These are phyloP conservation scores for Palaemon carinicauda DNA, from an alignment of 1,140 invertebrate species.

Conservation along the genomic window DNA sequence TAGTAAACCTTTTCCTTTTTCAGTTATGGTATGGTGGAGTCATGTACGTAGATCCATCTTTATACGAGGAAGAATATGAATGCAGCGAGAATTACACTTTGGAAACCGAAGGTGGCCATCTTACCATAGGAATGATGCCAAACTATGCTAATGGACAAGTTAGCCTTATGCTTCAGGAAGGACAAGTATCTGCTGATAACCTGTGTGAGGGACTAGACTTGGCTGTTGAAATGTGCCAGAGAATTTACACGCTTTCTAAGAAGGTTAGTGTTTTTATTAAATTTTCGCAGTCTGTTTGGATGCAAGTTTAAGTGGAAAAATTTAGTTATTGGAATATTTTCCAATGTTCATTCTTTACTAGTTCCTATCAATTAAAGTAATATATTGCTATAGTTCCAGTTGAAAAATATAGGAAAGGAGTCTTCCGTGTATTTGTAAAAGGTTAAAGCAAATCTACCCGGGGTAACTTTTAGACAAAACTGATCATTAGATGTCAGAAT, in stretches of 20 bases:
- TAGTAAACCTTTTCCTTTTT: not conserved
- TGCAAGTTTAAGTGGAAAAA: too few relatives aligned
- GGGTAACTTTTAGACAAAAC: too few relatives aligned
- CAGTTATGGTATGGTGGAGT: conserved; percentile 33
- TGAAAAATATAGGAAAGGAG: too few relatives aligned
- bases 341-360: not conserved
- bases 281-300: not conserved
- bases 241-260: conserved; percentile 39
- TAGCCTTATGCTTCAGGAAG: conserved; percentile 25
- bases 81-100: not conserved
- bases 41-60: conserved; percentile 41
- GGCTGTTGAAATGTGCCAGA: conserved; percentile 40
- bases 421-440: too few relatives aligned
- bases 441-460: too few relatives aligned
- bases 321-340: too few relatives aligned
- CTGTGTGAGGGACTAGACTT: conserved; percentile 37
- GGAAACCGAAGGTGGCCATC: not conserved
- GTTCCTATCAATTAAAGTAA: not conserved
- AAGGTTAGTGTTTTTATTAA: conserved; percentile 27
- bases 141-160: conserved; percentile 51
- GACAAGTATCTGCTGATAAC: conserved; percentile 21
- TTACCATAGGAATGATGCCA: conserved; percentile 52
- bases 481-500: too few relatives aligned
- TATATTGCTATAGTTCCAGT: not conserved
- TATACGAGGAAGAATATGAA: conserved; percentile 23